Evolutionary conservation across 2,797 vertebrate genomes (phyloP).

Genomic region (Poecile montanus): DNA sequence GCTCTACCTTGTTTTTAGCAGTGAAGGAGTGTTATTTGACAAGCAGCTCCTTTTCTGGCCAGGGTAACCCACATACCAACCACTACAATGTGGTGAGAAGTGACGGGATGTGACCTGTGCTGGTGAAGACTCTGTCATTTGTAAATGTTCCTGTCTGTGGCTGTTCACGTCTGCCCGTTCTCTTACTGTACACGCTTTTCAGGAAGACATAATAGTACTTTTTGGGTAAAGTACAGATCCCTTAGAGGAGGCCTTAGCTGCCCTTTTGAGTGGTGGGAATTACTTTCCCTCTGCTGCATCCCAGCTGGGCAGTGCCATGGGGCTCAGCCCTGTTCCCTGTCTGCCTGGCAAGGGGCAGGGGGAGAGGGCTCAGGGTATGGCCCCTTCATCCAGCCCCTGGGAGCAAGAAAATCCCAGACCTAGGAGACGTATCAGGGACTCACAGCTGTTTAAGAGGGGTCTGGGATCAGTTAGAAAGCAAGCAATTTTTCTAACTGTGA

Average conservation of each 20-base stretch:
- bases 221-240: neutral
- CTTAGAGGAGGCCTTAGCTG: neutral
- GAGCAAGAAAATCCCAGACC: neutral
- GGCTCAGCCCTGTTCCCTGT: neutral
- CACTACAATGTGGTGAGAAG: neutral
- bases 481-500: neutral
- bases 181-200: neutral
- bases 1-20: neutral
- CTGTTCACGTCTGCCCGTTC: fast-evolving
- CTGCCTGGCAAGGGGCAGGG: neutral
- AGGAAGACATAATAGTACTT: neutral
- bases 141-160: neutral
- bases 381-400: neutral
- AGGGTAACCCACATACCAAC: neutral
- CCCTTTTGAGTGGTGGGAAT: neutral
- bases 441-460: neutral
- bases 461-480: neutral
- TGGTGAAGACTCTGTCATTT: neutral
- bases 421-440: neutral
- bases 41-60: neutral
- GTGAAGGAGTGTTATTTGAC: neutral
- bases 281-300: neutral
- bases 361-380: neutral
- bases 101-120: neutral
- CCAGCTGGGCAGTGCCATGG: fast-evolving